Base-by-base conservation (phyloP, 2,113 vertebrate species). In the Tychaedon coryphoeus region DNA sequence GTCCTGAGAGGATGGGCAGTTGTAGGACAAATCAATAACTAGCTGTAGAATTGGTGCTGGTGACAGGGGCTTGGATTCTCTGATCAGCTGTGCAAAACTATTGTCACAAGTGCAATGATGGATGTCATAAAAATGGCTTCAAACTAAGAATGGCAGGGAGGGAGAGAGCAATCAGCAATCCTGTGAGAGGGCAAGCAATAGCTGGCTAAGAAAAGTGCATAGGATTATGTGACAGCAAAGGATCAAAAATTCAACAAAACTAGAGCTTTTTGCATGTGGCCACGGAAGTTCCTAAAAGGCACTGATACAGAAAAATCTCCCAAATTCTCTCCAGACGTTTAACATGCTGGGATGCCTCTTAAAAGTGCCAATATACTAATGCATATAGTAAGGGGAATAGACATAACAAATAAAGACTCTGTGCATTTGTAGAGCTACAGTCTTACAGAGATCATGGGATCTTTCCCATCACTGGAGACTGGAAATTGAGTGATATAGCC, bases 181-280 rank as follows among this genome's bases (percentile, higher is more conserved):
- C 24, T 54, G 20, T 82, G 38, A 81, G 24, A 8, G 5, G 77
- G 10, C 2, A 6, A 56, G 17, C 7, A 60, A 14, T 8, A 47
- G 4, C 3, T 57, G 2, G 1, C 33, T 33, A 47, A 61, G 10
- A 5, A 51, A 56, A 57, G 10, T 33, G 8, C 16, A 17, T 1
- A 26, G 16, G 10, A 33, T 10, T 5, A 51, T 38, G 16, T 36
- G 25, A n/a, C 1, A 4, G 14, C 10, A 51, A 84, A 42, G 25
- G 12, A 42, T 47, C 9, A 79, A 25, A 79, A 66, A 66, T 70
- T 36, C 36, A 61, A 45, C 5, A 70, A 75, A 79, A 66, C 33
- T 13, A 19, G 5, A 6, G 5, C 2, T 56, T 80, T 43, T 66
- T 56, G 4, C 19, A 18, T 15, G 12, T 19, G 36, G 23, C 20